Percentiles rank a stretch among this genome's conserved stretches.
These are phyloP conservation scores for Astreopora myriophthalma DNA, from an alignment of 64 coral and sea anemone genomes.

Conservation along the genomic window DNA sequence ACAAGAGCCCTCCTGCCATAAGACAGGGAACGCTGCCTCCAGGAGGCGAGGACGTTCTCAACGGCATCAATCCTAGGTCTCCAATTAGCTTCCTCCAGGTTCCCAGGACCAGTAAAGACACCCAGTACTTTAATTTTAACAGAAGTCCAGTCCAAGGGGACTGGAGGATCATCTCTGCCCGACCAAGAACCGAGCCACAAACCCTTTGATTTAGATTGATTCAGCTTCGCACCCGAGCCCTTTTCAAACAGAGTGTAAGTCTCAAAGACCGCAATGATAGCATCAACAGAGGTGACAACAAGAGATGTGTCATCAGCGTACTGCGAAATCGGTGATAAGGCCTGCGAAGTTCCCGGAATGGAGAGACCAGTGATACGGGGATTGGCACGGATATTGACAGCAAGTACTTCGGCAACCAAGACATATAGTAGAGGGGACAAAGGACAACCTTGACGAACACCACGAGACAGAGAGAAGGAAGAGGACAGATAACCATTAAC, in stretches of 20 bases:
- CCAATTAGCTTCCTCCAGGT: not conserved
- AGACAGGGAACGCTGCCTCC: not conserved
- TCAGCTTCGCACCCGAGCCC: not conserved
- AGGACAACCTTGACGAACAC: conserved; percentile 32
- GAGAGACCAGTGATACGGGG: not conserved
- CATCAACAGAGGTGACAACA: not conserved
- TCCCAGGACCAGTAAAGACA: not conserved
- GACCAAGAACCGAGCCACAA: conserved; percentile 35
- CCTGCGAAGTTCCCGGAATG: not conserved
- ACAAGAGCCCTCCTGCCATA: not conserved
- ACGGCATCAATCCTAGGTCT: not conserved
- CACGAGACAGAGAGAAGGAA: conserved; percentile 9
- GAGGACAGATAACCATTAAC: conserved; percentile 5
- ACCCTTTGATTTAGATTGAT: conserved; percentile 36
- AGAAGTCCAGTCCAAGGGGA: not conserved
- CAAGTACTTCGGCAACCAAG: not conserved
- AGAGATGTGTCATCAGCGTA: conserved; percentile 59
- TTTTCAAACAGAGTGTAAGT: conserved; percentile 24
- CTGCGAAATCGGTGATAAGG: not conserved
- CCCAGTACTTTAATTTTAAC: not conserved
- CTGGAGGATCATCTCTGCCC: conserved; percentile 1
- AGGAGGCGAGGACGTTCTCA: not conserved
- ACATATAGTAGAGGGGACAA: conserved; percentile 2
- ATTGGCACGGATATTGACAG: not conserved
- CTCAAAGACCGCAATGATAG: not conserved